Evolutionary conservation across 2,113 vertebrate genomes (phyloP).

Genomic region (Sprattus sprattus): DNA sequence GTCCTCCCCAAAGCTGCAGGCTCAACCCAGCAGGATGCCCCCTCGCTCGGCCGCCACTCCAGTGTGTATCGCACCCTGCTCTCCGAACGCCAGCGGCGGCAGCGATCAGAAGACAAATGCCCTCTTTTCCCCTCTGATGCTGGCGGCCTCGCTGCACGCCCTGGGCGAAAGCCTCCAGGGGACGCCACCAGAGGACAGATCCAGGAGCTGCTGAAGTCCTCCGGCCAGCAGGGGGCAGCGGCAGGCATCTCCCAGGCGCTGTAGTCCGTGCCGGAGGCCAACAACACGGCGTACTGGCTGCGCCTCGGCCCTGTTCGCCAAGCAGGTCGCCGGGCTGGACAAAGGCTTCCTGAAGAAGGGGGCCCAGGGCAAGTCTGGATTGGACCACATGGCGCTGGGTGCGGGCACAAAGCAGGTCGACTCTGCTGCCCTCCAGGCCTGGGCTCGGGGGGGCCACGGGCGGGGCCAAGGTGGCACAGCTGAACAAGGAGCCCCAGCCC

Average conservation of each 20-base stretch:
- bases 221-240: slow-evolving; percentile 13
- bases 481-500: slow-evolving; percentile 45
- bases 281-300: slow-evolving; percentile 55
- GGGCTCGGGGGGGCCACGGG: slow-evolving; percentile 57
- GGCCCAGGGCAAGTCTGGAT: slow-evolving; percentile 43
- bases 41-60: slow-evolving; percentile 44
- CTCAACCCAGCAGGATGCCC: slow-evolving; percentile 21
- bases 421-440: slow-evolving; percentile 54
- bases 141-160: slow-evolving; percentile 57
- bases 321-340: slow-evolving; percentile 45
- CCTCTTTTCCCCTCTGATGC: slow-evolving; percentile 61
- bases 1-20: slow-evolving; percentile 7
- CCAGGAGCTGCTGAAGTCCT: slow-evolving; percentile 48
- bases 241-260: slow-evolving; percentile 39
- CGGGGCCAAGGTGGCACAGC: slow-evolving; percentile 43
- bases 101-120: slow-evolving; percentile 44
- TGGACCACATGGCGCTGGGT: slow-evolving; percentile 55
- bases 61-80: slow-evolving; percentile 58
- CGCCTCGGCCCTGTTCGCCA: slow-evolving; percentile 61
- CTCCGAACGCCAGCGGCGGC: slow-evolving; percentile 27
- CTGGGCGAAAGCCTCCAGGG: slow-evolving; percentile 48
- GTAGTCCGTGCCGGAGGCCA: slow-evolving; percentile 43
- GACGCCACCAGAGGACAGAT: slow-evolving; percentile 59
- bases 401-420: slow-evolving; percentile 42
- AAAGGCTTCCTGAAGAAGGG: slow-evolving; percentile 51